Evolutionary conservation across 2,888 invertebrate genomes (phyloP), one percentile per base, ranked within the genome.

Genomic region (Drosophila nigritarsus): DNA sequence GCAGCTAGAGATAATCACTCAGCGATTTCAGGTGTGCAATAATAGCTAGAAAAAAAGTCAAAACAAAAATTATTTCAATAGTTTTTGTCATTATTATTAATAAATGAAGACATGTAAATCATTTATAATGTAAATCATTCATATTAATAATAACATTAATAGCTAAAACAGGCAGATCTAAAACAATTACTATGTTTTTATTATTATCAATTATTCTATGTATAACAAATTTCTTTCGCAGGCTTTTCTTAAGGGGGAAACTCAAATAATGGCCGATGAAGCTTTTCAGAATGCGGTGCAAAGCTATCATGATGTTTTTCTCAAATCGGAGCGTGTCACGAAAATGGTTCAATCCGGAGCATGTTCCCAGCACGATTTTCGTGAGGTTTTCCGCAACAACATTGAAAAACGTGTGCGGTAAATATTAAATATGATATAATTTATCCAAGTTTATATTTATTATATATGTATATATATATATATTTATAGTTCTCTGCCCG

Each of bases 231-330:
- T 58, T 15, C 30, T 34, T 27, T 29, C 36, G 15, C 24, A 97
- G 97, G 96, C 97, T 92, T 99, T 98, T 93, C 95, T 99, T 73
- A 99, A 98, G 94, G 99, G 99, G 54, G 99, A 99, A 94, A 99
- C 99, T n/a, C 98, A 98, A 94, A 99, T 99, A 90, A 96, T 98
- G 94, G 98, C 98, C 13, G 99, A 99, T 92, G 99, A 99, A 93
- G 99, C 99, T 63, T 99, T 99, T 94, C 99, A 98, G 92, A 99
- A 99, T 93, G 99, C 99, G 42, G 98, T 99, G 63, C 98, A 99
- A 93, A 98, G 97, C 90, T 98, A 98, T 94, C 96, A 95, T 92
- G 98, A 98, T 93, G 98, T 99, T 75, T 99, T 99, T 94, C 95
- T 99, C 50, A 98, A 98, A 93, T 99, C 99, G 40, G 99, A 99